Percentiles rank a stretch among this genome's conserved stretches.
Evolutionary conservation across 2,888 invertebrate species (phyloP).

Genomic region (Horisme vitalbata): DNA sequence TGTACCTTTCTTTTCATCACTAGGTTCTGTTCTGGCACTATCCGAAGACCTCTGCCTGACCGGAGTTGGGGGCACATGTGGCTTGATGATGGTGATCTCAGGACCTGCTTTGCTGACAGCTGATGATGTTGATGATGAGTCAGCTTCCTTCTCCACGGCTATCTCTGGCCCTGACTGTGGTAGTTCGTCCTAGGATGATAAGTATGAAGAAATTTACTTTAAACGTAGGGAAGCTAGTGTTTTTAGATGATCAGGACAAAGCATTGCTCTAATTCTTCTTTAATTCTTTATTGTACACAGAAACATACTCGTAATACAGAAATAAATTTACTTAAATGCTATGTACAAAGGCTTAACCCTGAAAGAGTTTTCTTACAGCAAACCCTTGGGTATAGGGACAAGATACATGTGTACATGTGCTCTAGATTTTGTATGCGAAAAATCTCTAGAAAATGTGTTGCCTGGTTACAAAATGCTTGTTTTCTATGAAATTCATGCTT

Average conservation of each 20-base stretch:
- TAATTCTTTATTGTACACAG: no score
- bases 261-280: no score
- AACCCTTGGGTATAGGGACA: no score
- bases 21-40: slow-evolving; percentile 78
- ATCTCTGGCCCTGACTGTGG: slow-evolving; percentile 70
- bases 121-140: slow-evolving; percentile 67
- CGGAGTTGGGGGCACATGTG: slow-evolving; percentile 60
- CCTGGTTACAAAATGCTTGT: no score
- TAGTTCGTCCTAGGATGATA: slow-evolving; percentile 60
- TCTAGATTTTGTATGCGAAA: no score
- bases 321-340: no score
- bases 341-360: no score
- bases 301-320: no score
- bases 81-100: slow-evolving; percentile 67
- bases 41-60: slow-evolving; percentile 81
- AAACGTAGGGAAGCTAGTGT: neutral
- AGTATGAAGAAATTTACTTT: neutral
- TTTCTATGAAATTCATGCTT: no score
- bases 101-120: slow-evolving; percentile 65
- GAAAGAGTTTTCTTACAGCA: no score
- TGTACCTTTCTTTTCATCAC: slow-evolving; percentile 77
- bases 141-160: slow-evolving; percentile 59
- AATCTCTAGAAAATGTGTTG: no score
- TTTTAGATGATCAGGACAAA: neutral
- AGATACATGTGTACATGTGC: no score